Conservation (phyloP, 2,113 vertebrate species). For the Salvelinus fontinalis region DNA sequence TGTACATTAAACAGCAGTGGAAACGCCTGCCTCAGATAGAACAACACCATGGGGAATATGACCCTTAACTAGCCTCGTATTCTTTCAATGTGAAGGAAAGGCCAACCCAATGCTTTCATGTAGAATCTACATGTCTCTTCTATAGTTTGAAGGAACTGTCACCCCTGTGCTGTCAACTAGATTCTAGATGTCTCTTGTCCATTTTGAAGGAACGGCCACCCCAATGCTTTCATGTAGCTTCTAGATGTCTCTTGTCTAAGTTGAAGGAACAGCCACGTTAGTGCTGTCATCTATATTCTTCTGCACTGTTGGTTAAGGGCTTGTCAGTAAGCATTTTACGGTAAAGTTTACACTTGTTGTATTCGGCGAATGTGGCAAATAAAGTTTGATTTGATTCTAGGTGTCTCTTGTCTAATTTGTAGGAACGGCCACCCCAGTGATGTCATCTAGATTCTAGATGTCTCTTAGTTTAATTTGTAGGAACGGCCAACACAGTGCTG, state of each 20-base stretch:
- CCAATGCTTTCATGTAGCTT: slow-evolving; percentile 85
- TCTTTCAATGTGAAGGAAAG: slow-evolving; percentile 96
- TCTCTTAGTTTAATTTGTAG: slow-evolving; percentile 75
- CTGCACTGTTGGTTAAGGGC: no score
- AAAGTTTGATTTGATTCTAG: slow-evolving; percentile 15
- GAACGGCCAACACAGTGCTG: slow-evolving; percentile 77
- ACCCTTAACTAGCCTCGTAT: slow-evolving; percentile 97
- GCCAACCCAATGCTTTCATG: slow-evolving; percentile 90
- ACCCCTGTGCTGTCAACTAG: slow-evolving; percentile 33
- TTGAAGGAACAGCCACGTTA: no score
- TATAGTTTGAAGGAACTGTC: no score
- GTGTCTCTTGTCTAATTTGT: slow-evolving; percentile 89
- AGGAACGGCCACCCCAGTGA: slow-evolving; percentile 79
- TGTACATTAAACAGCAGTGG: slow-evolving; percentile 98
- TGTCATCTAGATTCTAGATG: slow-evolving; percentile 75
- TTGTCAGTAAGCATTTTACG: no score
- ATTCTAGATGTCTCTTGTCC: no score
- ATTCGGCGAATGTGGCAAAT: no score
- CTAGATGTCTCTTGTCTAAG: no score
- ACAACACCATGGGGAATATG: slow-evolving; percentile 89
- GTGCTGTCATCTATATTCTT: slow-evolving; percentile 81
- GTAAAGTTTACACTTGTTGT: no score
- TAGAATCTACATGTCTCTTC: no score
- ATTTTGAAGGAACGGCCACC: slow-evolving; percentile 60
- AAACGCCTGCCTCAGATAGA: slow-evolving; percentile 88